A percentile compares a stretch with the other conserved stretches of the same genome.
phyloP scores from a whole-genome alignment of 1,140 invertebrate genomes.

The Heterodera carotae region DNA sequence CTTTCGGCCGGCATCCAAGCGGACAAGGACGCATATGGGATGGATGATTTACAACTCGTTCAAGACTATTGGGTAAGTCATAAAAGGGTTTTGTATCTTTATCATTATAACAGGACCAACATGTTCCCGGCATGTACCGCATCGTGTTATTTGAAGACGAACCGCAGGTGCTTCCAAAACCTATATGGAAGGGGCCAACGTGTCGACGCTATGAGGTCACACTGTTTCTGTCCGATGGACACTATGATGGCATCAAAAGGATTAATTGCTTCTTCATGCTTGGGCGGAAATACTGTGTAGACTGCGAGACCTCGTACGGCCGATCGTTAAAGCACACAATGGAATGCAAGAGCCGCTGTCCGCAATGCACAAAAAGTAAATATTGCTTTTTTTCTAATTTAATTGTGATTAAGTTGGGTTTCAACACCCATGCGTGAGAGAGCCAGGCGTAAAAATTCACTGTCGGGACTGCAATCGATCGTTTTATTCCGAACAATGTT shows the following conservation, averaged over 20 bases:
- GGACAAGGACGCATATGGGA: neutral
- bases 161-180: neutral
- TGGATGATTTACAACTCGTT: neutral
- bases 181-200: neutral
- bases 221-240: neutral
- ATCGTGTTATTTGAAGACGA: slow-evolving; percentile 1
- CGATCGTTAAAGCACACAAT: neutral
- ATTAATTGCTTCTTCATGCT: neutral
- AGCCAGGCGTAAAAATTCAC: neutral
- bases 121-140: neutral
- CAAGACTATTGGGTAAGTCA: slow-evolving; percentile 5
- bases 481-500: neutral
- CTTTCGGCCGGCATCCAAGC: neutral
- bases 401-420: neutral
- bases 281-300: neutral
- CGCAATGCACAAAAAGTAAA: neutral
- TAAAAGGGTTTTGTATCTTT: no score
- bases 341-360: neutral
- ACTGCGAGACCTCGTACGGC: neutral
- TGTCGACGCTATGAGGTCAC: neutral
- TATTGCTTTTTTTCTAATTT: neutral
- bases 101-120: neutral
- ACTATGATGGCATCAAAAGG: neutral
- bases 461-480: neutral
- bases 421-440: neutral